phyloP scores from a whole-genome alignment of 2,113 vertebrate genomes.

The Catharus bicknelli region DNA sequence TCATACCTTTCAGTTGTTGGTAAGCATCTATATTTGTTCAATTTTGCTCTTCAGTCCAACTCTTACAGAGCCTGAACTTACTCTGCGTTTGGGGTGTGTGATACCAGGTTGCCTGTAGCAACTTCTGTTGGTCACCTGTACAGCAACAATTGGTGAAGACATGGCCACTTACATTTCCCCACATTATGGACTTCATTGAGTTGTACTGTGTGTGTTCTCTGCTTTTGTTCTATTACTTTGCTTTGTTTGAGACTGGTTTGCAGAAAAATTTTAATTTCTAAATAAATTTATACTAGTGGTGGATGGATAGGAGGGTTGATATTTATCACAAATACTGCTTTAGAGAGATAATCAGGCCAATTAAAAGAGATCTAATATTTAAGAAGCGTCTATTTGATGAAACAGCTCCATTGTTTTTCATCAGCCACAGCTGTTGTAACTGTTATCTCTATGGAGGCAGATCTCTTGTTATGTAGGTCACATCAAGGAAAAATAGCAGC shows the following conservation, averaged over 20 bases:
- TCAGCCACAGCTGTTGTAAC: conserved; percentile 66
- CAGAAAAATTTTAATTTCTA: neutral
- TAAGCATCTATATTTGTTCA: neutral
- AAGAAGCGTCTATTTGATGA: conserved; percentile 60
- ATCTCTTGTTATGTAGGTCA: conserved; percentile 73
- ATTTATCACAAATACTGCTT: conserved; percentile 43
- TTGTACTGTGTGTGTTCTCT: neutral
- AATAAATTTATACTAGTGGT: neutral
- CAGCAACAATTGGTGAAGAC: neutral
- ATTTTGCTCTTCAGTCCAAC: neutral
- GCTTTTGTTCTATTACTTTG: neutral
- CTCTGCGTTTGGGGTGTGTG: neutral
- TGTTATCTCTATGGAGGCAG: conserved; percentile 57
- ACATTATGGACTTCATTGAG: neutral
- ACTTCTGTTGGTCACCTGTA: neutral
- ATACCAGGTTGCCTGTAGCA: neutral
- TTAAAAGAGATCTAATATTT: conserved; percentile 52
- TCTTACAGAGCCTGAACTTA: neutral
- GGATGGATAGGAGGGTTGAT: neutral
- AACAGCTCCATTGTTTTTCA: conserved; percentile 64
- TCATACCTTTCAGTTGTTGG: neutral
- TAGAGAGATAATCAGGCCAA: conserved; percentile 55
- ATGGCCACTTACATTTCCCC: neutral
- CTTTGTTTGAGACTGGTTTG: neutral
- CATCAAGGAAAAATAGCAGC: conserved; percentile 64